Evolutionary conservation across 2,888 invertebrate genomes (phyloP), one percentile per base, ranked within the genome.

Genomic region (Hirtodrosophila histrioides): DNA sequence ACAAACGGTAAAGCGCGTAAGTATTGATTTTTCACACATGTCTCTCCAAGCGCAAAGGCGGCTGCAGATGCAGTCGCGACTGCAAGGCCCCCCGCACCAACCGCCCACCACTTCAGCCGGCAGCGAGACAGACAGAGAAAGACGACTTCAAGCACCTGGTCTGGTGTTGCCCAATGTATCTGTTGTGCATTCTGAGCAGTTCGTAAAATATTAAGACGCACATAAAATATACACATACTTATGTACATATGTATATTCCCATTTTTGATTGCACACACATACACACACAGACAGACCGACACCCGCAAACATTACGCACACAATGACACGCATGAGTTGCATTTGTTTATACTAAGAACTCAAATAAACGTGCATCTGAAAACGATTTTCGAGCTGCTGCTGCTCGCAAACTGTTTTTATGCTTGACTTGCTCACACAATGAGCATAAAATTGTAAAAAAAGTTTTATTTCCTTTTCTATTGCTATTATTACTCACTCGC

Each of bases 1-100:
- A 50, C 36, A 61, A 57, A 39, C 29, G 39, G 36, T 41, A 50
- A 75, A 77, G 61, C 78, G 76, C 78, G 79, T 87, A 82, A 81
- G 81, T 90, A 89, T 90, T 90, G 90, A 89, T 89, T 89, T 89
- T 89, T 89, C 90, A 82, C 79, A 77, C 75, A 78, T 85, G 67
- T 60, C 67, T 17, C 17, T 17, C 17, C 17, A 17, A 31, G 50
- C 45, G 49, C 71, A 69, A 45, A 43, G 48, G 40, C 9, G 39
- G 17, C 31, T 51, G 50, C 69, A 57, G 43, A 35, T 50, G 63
- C 63, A 54, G 37, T 37, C 24, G 41, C 51, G 29, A 27, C 41
- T 58, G 60, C 37, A 41, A 37, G 11, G 8, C n/a, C 23, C 43
- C 12, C 33, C n/a, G 10, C 35, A 5, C 17, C 17, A 4, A 9